Evolutionary conservation across 2,888 invertebrate species (phyloP).

Genomic region (Parthenolecanium corni): DNA sequence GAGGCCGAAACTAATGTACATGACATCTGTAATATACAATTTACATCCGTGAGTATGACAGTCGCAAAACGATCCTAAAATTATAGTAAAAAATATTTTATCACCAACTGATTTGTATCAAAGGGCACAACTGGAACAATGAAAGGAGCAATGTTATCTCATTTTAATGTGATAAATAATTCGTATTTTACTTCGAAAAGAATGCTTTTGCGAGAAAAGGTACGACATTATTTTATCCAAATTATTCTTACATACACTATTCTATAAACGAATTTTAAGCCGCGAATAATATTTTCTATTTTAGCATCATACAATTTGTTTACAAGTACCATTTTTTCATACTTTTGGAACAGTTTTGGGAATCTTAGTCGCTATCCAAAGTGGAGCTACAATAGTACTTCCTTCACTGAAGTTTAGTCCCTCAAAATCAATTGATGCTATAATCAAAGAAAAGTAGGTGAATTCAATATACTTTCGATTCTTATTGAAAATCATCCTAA

Average conservation of each 20-base stretch:
- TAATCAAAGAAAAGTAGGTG: conserved; percentile 51
- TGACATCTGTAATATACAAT: conserved; percentile 62
- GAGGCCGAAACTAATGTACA: conserved; percentile 47
- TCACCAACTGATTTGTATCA: not conserved
- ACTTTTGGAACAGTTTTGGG: conserved; percentile 62
- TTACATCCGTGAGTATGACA: conserved; percentile 54
- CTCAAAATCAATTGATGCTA: conserved; percentile 48
- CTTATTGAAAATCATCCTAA: too few species aligned
- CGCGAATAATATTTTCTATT: not conserved
- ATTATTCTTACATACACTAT: not conserved
- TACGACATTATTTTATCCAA: not conserved
- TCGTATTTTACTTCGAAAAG: conserved; percentile 49
- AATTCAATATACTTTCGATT: not conserved
- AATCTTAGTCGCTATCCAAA: conserved; percentile 46
- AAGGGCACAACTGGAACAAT: conserved; percentile 68
- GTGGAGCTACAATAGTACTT: conserved; percentile 51
- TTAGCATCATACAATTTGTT: conserved; percentile 37
- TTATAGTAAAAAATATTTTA: not conserved
- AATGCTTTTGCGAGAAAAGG: conserved; percentile 33
- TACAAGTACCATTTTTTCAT: conserved; percentile 69
- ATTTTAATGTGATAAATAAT: conserved; percentile 66
- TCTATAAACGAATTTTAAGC: not conserved
- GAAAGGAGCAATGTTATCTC: conserved; percentile 61
- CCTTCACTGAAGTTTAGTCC: conserved; percentile 52
- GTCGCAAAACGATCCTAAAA: not conserved